phyloP scores from a whole-genome alignment of 2,888 invertebrate genomes.

The Julus scanicus region DNA sequence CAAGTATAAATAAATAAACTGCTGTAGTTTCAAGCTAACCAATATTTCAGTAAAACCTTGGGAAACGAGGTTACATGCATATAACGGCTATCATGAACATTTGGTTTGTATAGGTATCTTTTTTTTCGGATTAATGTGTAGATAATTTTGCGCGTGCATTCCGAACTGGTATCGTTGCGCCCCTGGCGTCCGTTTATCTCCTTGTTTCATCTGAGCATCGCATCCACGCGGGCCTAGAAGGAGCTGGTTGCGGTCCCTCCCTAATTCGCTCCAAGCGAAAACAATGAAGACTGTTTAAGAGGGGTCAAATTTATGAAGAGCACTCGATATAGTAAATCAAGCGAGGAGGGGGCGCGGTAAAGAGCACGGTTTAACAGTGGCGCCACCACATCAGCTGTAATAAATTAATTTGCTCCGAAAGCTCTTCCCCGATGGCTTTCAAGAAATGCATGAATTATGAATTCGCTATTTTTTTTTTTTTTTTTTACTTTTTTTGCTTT shows the following conservation, averaged over 20 bases:
- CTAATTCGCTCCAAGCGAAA: background rate
- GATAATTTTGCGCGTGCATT: background rate
- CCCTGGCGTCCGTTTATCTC: background rate
- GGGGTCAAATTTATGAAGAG: conserved; percentile 1
- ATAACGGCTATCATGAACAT: background rate
- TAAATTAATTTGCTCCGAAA: background rate
- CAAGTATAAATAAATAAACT: no score
- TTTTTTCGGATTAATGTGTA: background rate
- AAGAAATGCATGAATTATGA: background rate
- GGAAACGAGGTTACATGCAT: no score
- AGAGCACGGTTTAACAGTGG: conserved; percentile 1
- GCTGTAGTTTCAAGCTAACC: no score
- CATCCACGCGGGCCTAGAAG: background rate
- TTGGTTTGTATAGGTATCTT: background rate
- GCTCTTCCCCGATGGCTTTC: background rate
- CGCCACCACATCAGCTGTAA: conserved; percentile 1
- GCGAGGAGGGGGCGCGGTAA: background rate
- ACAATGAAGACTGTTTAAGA: conserved; percentile 1
- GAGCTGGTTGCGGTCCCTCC: background rate
- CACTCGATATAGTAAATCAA: conserved; percentile 1
- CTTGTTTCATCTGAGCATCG: background rate
- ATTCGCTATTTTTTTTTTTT: background rate
- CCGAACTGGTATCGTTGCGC: background rate
- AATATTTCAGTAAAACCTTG: no score
- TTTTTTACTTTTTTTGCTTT: no score